phyloP scores from a whole-genome alignment of 2,888 invertebrate species.

The Apoda limacodes region DNA sequence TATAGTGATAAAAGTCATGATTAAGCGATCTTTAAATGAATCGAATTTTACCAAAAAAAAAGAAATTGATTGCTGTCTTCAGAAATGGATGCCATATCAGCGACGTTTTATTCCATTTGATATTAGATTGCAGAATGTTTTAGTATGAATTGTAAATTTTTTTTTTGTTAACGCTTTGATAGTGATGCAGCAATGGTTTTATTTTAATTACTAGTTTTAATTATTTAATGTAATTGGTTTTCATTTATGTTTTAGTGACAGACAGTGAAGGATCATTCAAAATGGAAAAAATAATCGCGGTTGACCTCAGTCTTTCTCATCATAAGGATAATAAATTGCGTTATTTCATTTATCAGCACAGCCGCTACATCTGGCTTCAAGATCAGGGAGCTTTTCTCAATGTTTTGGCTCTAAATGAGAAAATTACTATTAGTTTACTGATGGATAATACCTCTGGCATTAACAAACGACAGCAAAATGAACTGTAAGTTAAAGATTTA shows the following conservation, averaged over 20 bases:
- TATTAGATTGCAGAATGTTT: no score
- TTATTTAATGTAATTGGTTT: background rate
- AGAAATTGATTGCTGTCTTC: no score
- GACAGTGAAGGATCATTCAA: slow-evolving; percentile 55
- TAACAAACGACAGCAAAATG: slow-evolving; percentile 64
- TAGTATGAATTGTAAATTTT: no score
- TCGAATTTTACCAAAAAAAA: no score
- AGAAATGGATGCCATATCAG: no score
- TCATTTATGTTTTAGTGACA: slow-evolving; percentile 43
- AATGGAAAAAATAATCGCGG: slow-evolving; percentile 47
- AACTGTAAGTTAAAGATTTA: slow-evolving; percentile 73
- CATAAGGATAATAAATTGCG: slow-evolving; percentile 54
- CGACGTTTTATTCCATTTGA: no score
- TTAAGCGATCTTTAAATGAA: no score
- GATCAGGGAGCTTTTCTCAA: slow-evolving; percentile 59
- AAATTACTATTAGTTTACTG: slow-evolving; percentile 54
- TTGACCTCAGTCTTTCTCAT: slow-evolving; percentile 53
- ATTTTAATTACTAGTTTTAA: slow-evolving; percentile 1
- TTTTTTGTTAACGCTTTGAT: no score
- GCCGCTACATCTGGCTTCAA: slow-evolving; percentile 67
- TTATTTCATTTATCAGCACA: slow-evolving; percentile 68
- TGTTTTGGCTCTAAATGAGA: slow-evolving; percentile 57
- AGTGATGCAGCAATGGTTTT: no score
- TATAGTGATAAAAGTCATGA: no score
- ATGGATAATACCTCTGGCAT: slow-evolving; percentile 65